These are phyloP conservation scores for Hyaena hyaena DNA, from an alignment of 2,113 vertebrate species.

Conservation along the genomic window DNA sequence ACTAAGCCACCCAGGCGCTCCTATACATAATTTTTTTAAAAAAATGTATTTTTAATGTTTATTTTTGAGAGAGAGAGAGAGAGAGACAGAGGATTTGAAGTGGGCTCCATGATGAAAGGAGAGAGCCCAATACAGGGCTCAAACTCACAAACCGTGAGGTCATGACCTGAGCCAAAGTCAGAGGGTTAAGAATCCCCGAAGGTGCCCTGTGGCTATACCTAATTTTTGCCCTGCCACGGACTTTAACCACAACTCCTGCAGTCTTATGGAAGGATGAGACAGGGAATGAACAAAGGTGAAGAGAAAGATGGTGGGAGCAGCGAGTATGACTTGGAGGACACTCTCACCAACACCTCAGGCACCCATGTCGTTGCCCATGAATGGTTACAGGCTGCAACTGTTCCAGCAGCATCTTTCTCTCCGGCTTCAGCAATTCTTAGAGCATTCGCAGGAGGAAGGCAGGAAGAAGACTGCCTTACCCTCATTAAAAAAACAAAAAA, in stretches of 20 bases:
- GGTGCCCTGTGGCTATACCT: neutral
- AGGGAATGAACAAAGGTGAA: neutral
- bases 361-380: neutral
- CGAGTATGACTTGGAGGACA: neutral
- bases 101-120: no score
- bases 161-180: no score
- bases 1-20: no score
- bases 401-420: neutral
- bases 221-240: neutral
- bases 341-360: neutral
- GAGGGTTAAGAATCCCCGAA: no score
- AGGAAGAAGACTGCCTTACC: neutral
- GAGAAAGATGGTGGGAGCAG: neutral
- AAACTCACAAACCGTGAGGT: no score
- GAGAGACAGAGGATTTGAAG: neutral
- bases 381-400: neutral
- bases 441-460: neutral
- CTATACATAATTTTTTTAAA: no score
- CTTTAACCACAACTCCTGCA: neutral
- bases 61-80: neutral
- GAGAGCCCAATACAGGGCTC: no score
- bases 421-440: neutral
- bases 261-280: neutral
- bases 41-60: no score
- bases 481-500: neutral